Evolutionary conservation across 2,797 vertebrate species (phyloP).

Genomic region (Gymnoscopelus microlampas): DNA sequence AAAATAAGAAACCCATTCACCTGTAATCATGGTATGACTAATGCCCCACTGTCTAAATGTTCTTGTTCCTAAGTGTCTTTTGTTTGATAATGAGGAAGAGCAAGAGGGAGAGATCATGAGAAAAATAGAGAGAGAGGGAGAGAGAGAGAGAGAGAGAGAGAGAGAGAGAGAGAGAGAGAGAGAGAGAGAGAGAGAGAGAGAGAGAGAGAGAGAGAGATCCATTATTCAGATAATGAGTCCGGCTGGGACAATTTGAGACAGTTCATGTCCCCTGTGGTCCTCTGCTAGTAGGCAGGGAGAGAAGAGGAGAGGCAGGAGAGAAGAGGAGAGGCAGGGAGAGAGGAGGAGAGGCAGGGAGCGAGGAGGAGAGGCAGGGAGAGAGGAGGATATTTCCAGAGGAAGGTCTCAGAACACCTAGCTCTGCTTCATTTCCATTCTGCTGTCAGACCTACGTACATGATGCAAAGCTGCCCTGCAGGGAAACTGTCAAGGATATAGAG

Average conservation of each 20-base stretch:
- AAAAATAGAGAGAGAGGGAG: not conserved
- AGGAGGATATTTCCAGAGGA: too few relatives aligned
- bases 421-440: conserved; percentile 47
- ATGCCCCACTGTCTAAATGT: too few relatives aligned
- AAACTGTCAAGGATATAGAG: conserved; percentile 7
- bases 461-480: conserved; percentile 23
- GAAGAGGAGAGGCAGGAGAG: too few relatives aligned
- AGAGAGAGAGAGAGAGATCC: conserved; percentile 40
- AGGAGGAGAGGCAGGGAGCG: too few relatives aligned
- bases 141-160: not conserved
- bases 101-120: not conserved
- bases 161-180: not conserved
- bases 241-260: conserved; percentile 67
- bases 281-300: conserved; percentile 46
- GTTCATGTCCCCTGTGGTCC: conserved; percentile 61
- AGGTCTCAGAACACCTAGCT: conserved; percentile 17
- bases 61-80: too few relatives aligned
- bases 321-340: too few relatives aligned
- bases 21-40: too few relatives aligned
- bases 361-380: too few relatives aligned
- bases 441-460: not conserved
- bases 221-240: conserved; percentile 74
- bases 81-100: not conserved
- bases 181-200: conserved; percentile 13
- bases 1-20: too few relatives aligned